Conservation (phyloP, 2,113 vertebrate species). For the Micronycteris hirsuta region DNA sequence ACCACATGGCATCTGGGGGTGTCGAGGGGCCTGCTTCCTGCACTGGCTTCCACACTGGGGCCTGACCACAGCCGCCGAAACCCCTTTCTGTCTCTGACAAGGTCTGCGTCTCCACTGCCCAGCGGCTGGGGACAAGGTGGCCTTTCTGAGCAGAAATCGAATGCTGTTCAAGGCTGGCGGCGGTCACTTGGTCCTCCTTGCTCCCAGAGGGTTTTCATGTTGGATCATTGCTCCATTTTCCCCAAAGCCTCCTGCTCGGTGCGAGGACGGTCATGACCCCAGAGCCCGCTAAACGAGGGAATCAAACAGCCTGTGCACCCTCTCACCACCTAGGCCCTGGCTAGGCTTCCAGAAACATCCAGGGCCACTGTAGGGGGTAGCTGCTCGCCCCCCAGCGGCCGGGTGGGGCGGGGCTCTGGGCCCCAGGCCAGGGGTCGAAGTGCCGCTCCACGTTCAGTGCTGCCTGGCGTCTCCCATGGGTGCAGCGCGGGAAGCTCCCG, state of each 20-base stretch:
- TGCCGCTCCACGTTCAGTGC: neutral
- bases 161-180: no score
- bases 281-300: neutral
- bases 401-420: no score
- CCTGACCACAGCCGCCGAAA: neutral
- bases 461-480: no score
- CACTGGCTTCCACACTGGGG: no score
- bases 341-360: neutral
- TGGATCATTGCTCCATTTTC: neutral
- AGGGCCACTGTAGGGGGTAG: neutral
- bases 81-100: neutral
- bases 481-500: neutral
- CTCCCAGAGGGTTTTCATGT: neutral
- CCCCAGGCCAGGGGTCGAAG: neutral
- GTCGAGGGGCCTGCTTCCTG: neutral
- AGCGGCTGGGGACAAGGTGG: neutral
- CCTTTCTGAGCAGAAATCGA: neutral
- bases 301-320: neutral
- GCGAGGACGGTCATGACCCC: neutral
- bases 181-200: neutral
- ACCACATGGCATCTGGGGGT: neutral
- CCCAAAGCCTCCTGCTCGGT: neutral
- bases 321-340: neutral
- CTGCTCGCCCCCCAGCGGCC: neutral
- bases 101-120: accelerated